Base-by-base conservation (phyloP, 1,140 invertebrate genomes). In the Scaptomyza montana region DNA sequence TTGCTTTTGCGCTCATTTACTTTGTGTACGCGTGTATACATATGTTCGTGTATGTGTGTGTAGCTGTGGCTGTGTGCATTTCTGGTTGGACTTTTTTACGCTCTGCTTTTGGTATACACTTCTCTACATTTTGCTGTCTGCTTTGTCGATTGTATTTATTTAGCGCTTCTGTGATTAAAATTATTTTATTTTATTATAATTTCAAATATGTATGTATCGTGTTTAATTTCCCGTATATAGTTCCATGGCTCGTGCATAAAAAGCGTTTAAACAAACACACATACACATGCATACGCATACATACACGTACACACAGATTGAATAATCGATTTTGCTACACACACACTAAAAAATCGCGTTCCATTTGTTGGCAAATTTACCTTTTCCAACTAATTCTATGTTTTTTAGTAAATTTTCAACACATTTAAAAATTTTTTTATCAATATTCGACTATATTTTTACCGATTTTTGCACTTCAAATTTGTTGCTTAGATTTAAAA, bases 401-500 rank as follows among this genome's bases (percentile, higher is more conserved):
- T 72, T 81, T 12, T 74, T 64, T 68, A 66, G 65, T 65, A 65
- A 36, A 72, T 76, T 72, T 54, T 70, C 70, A 82, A 77, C 72
- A 87, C 82, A 76, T 87, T 73, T 77, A 77, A 60, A 85, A 85
- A 74, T 82, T 79, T 86, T 86, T 36, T 74, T 68, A 25, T 19
- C 53, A 74, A 47, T 69, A 62, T 69, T 74, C 53, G 47, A 55
- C 53, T 73, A 25, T 78, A 68, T 59, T 43, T 74, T 59, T 49
- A 63, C 50, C 50, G 64, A 74, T 73, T 86, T 78, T 67, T 53
- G 67, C 67, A 82, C 80, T 80, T 77, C 69, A 55, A 45, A 74
- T 66, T 70, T 87, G 77, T 75, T 85, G 74, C 81, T 85, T 86
- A 87, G 75, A 82, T 82, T 85, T 73, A 89, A 89, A 89, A 87